Base-by-base conservation (phyloP, 1,140 invertebrate genomes). In the Lepidurus couesii region DNA sequence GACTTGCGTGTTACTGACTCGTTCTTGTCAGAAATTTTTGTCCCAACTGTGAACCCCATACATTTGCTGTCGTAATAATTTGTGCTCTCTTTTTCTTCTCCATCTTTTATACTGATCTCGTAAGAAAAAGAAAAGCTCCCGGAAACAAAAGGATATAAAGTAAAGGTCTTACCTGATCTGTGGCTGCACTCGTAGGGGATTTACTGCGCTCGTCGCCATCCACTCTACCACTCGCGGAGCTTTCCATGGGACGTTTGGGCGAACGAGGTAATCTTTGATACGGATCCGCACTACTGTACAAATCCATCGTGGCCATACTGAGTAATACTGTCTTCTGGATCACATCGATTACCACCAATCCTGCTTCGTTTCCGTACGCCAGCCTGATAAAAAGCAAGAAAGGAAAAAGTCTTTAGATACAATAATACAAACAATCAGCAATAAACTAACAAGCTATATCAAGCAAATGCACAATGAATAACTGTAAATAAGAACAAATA, bases 281-380 rank as follows among this genome's bases (percentile, higher is more conserved):
- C 26, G 95, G 95, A 87, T 97, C 95, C 79, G 91, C 90, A 44
- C 88, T 87, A 78, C 93, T 93, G 87, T 97, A 97, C 80, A 98
- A 89, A 85, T 97, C 95, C 80, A 91, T 88, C 80, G 92, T 92
- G 80, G 90, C 90, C 83, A 94, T 88, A 86, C 95, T 96, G 81
- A 96, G 87, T 81, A 98, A 89, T 85, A 93, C 92, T 79, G 91
- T 90, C 87, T 95, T 95, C 86, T 97, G 95, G 83, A 96, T 89
- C 85, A 95, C 92, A 88, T 99, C 97, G 82, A 98, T 90, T 86
- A 98, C 92, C 82, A 96, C 95, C 83, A 98, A 86, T 81, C 96
- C 96, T 81, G 92, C 91, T 86, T 98, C 96, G 86, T 95, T 97
- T 82, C 97, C 97, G 88, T 98, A 98, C 81, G 96, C 93, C 90